Conservation (phyloP, 2,113 vertebrate genomes). For the Hoplias malabaricus region DNA sequence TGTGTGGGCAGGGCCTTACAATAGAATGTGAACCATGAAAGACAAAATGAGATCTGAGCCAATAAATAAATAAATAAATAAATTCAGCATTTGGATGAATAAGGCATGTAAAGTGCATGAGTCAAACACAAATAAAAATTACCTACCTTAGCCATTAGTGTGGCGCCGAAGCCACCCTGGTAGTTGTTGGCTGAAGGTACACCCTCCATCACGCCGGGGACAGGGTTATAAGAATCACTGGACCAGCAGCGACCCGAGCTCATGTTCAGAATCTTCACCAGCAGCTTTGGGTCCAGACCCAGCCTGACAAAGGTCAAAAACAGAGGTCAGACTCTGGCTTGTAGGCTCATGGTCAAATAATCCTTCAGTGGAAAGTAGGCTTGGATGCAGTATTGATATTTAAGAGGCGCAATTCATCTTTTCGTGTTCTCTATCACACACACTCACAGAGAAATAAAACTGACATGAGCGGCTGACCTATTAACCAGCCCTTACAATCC, state of each 20-base stretch:
- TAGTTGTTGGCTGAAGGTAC: constrained; percentile 96
- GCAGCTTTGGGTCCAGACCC: constrained; percentile 93
- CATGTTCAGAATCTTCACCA: constrained; percentile 95
- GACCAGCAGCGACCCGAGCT: constrained; percentile 98
- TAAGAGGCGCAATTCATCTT: constrained; percentile 71
- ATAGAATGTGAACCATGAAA: neutral
- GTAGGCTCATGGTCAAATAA: constrained; percentile 59
- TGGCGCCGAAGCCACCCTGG: constrained; percentile 91
- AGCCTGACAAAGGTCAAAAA: constrained; percentile 76
- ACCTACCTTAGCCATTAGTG: constrained; percentile 96
- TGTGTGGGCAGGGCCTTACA: too few species aligned
- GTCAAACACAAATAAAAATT: neutral
- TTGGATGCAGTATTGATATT: constrained; percentile 82
- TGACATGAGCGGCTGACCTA: constrained; percentile 39
- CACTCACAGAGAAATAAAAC: constrained; percentile 42
- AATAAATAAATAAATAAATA: neutral
- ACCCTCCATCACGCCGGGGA: constrained; percentile 97
- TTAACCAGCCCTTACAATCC: constrained; percentile 26
- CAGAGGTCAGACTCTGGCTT: constrained; percentile 61
- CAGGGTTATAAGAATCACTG: constrained; percentile 95
- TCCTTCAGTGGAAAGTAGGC: constrained; percentile 69
- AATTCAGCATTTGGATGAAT: neutral
- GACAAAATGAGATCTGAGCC: neutral
- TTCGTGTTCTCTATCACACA: constrained; percentile 48
- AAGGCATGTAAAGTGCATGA: too few species aligned